phyloP scores from a whole-genome alignment of 1,140 invertebrate genomes.

The Ips nitidus region DNA sequence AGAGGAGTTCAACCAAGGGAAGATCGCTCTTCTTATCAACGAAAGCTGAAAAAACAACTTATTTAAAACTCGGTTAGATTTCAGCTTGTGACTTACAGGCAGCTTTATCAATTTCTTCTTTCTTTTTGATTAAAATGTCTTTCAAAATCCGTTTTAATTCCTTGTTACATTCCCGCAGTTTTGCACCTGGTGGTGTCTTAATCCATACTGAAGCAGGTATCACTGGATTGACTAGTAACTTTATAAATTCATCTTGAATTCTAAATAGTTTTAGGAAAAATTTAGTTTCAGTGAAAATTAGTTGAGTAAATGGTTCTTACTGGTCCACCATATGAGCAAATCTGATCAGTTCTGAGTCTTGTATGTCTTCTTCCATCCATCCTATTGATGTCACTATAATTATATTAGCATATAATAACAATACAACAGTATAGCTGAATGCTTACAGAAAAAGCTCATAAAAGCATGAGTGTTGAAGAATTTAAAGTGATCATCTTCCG shows the following conservation, averaged over 20 bases:
- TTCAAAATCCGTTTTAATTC: background rate
- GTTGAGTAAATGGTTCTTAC: background rate
- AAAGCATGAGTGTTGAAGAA: slow-evolving; percentile 9
- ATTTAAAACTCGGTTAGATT: background rate
- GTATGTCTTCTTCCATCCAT: background rate
- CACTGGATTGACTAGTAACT: background rate
- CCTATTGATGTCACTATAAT: background rate
- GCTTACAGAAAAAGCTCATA: slow-evolving; percentile 14
- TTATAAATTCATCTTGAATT: slow-evolving; percentile 14
- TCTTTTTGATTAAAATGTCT: background rate
- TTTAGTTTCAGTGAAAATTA: background rate
- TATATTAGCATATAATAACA: background rate
- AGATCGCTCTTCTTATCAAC: background rate
- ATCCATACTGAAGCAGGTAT: slow-evolving; percentile 4
- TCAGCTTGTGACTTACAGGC: background rate
- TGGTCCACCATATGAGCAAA: background rate
- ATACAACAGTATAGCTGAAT: background rate
- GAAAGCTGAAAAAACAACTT: slow-evolving; percentile 8
- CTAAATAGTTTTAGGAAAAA: background rate
- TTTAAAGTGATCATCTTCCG: slow-evolving; percentile 5
- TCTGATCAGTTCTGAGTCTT: background rate
- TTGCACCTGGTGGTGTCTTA: background rate
- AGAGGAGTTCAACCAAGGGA: background rate
- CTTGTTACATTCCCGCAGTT: background rate
- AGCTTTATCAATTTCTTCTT: background rate